Evolutionary conservation across 92 coral and sea anemone genomes (phyloP).

Genomic region (Ricordea florida): DNA sequence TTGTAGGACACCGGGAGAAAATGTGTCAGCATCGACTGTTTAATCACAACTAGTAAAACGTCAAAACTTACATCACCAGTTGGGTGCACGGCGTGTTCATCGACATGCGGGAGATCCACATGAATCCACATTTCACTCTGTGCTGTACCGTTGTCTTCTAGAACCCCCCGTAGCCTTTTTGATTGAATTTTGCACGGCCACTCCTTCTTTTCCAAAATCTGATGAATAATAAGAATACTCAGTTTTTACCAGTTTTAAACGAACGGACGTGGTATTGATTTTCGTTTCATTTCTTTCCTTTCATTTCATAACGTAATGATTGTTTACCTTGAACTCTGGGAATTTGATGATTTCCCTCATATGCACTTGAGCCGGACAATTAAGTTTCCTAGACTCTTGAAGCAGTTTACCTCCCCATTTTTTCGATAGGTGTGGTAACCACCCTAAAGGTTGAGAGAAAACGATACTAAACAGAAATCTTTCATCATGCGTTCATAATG

Average conservation of each 20-base stretch:
- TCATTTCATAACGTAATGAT: background rate
- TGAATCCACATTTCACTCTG: conserved; percentile 40
- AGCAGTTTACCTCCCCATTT: conserved; percentile 4
- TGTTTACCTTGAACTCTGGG: conserved; percentile 23
- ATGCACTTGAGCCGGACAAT: background rate
- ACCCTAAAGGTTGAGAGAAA: background rate
- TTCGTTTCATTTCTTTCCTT: background rate
- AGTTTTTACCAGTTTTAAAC: too few relatives aligned
- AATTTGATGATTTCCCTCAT: conserved; percentile 17
- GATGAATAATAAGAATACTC: background rate
- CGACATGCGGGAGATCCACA: conserved; percentile 14
- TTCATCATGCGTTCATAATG: too few relatives aligned
- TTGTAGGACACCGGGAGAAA: too few relatives aligned
- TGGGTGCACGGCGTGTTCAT: conserved; percentile 42
- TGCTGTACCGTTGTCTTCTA: conserved; percentile 15
- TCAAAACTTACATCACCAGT: conserved; percentile 46
- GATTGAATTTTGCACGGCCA: conserved; percentile 27
- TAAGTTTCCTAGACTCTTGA: conserved; percentile 10
- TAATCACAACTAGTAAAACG: too few relatives aligned
- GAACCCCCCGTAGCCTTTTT: conserved; percentile 10
- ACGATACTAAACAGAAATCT: background rate
- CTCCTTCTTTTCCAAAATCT: conserved; percentile 14
- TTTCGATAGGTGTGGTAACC: conserved; percentile 4
- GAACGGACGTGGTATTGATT: background rate
- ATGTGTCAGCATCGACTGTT: too few relatives aligned